phyloP scores from a whole-genome alignment of 2,797 vertebrate species.

The Echeneis naucrates region DNA sequence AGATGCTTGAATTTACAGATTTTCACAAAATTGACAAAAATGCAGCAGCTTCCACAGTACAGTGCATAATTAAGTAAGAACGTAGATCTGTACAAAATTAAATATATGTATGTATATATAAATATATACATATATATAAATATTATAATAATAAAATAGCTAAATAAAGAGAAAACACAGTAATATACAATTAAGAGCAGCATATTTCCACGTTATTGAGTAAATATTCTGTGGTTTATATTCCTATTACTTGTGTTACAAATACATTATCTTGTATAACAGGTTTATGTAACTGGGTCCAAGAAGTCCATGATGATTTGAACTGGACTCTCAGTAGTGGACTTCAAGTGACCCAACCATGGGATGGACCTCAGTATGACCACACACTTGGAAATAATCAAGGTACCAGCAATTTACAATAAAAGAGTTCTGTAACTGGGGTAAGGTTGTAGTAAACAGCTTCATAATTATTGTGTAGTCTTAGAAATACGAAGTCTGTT shows the following conservation, averaged over 20 bases:
- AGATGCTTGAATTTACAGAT: neutral
- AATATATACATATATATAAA: too few relatives aligned
- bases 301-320: conserved; percentile 65
- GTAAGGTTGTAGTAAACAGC: neutral
- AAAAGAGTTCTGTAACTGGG: neutral
- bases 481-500: too few relatives aligned
- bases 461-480: too few relatives aligned
- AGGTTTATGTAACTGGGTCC: conserved; percentile 83
- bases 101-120: too few relatives aligned
- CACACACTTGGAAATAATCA: conserved; percentile 77
- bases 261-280: conserved; percentile 21
- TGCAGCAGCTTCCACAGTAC: too few relatives aligned
- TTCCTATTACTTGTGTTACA: neutral
- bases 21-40: too few relatives aligned
- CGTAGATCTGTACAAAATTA: too few relatives aligned
- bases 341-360: conserved; percentile 60
- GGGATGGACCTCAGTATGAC: conserved; percentile 82
- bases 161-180: too few relatives aligned
- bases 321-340: conserved; percentile 79
- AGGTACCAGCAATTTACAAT: conserved; percentile 67
- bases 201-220: neutral
- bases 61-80: too few relatives aligned
- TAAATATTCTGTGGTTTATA: neutral
- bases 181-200: too few relatives aligned
- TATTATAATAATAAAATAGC: too few relatives aligned